phyloP scores from a whole-genome alignment of 2,888 invertebrate genomes.

The Parasteatoda lunata region DNA sequence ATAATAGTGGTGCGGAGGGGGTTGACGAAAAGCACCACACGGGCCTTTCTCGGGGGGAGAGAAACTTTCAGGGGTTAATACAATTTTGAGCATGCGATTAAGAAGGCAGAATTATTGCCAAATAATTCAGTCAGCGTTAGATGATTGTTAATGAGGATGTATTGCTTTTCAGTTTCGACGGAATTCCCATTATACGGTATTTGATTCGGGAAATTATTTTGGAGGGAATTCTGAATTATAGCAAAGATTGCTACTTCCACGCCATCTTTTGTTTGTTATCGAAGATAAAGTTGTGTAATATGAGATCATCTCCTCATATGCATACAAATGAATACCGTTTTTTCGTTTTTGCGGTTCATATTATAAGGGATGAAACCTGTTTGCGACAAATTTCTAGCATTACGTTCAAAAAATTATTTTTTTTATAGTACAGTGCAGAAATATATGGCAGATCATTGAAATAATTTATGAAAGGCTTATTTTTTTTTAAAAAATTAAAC shows the following conservation, averaged over 20 bases:
- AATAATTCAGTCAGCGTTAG: not conserved
- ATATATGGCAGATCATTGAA: too few species aligned
- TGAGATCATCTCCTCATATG: not conserved
- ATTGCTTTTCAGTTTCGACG: not conserved
- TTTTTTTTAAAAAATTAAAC: too few species aligned
- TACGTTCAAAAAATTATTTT: too few species aligned
- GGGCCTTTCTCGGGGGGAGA: not conserved
- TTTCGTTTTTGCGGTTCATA: too few species aligned
- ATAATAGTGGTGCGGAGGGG: slow-evolving; percentile 15
- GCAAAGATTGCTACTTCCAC: slow-evolving; percentile 16
- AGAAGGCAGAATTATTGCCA: not conserved
- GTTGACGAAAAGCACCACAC: slow-evolving; percentile 26
- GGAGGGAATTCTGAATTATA: slow-evolving; percentile 35
- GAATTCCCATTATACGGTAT: slow-evolving; percentile 7
- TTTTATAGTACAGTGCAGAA: too few species aligned
- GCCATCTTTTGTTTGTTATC: slow-evolving; percentile 46
- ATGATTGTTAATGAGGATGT: not conserved
- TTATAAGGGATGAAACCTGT: too few species aligned
- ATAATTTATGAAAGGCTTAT: too few species aligned
- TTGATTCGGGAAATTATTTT: slow-evolving; percentile 31
- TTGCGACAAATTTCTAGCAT: too few species aligned
- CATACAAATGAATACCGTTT: too few species aligned
- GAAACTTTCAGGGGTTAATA: not conserved
- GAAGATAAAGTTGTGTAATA: slow-evolving; percentile 15
- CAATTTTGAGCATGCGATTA: not conserved